These are phyloP conservation scores for Corythornis cristatus DNA, from an alignment of 2,113 vertebrate species.

Conservation along the genomic window DNA sequence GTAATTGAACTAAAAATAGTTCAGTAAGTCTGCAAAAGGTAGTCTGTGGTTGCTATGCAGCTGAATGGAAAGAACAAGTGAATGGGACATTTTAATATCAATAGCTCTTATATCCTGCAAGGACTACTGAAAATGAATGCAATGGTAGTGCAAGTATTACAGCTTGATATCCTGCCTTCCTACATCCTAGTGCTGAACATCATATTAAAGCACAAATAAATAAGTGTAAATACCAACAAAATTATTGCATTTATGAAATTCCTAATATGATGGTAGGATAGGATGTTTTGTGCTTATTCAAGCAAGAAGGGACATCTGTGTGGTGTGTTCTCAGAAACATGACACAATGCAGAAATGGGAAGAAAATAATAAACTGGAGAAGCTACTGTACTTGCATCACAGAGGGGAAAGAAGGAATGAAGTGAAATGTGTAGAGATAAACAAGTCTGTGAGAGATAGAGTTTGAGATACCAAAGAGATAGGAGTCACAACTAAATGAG, in stretches of 20 bases:
- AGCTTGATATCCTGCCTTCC: background rate
- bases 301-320: background rate
- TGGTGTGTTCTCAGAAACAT: background rate
- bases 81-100: conserved; percentile 14
- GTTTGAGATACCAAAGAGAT: background rate
- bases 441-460: background rate
- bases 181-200: background rate
- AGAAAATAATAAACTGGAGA: background rate
- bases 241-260: background rate
- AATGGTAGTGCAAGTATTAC: background rate
- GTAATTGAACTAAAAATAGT: conserved; percentile 60
- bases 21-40: conserved; percentile 10
- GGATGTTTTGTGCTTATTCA: background rate
- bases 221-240: background rate
- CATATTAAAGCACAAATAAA: background rate
- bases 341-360: background rate
- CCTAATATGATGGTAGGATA: background rate
- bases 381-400: background rate
- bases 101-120: background rate
- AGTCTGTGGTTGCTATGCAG: conserved; percentile 36
- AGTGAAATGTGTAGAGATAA: background rate
- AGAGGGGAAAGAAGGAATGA: background rate
- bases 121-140: conserved; percentile 3
- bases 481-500: background rate
- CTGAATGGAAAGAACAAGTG: conserved; percentile 37